Evolutionary conservation across 1,140 invertebrate species (phyloP).

Genomic region (Megalopta genalis): DNA sequence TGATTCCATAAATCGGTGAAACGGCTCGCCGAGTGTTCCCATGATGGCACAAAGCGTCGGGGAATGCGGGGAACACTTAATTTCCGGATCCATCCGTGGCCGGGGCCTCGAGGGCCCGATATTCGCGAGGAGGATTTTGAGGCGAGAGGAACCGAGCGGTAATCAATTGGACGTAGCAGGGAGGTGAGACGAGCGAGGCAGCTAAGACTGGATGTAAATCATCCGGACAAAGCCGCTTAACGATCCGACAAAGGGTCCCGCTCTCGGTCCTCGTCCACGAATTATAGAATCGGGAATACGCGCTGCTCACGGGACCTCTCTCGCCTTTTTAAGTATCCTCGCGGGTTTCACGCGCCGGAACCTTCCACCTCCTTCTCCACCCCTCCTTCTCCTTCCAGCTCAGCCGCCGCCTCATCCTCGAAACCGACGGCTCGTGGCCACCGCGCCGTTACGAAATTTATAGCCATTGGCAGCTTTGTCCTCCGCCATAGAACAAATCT

Average conservation of each 20-base stretch:
- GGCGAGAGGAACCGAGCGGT: conserved; percentile 60
- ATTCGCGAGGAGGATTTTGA: conserved; percentile 54
- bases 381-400: background rate
- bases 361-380: background rate
- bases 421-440: conserved; percentile 16
- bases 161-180: conserved; percentile 75
- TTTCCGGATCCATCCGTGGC: conserved; percentile 25
- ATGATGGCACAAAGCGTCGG: background rate
- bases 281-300: conserved; percentile 77
- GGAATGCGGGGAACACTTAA: background rate
- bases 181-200: conserved; percentile 59
- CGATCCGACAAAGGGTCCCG: conserved; percentile 77
- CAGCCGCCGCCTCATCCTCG: background rate
- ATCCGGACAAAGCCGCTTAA: conserved; percentile 79
- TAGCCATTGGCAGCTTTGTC: conserved; percentile 68
- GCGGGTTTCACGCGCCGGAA: conserved; percentile 20
- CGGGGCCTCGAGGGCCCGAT: conserved; percentile 1
- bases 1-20: background rate
- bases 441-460: conserved; percentile 64
- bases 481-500: conserved; percentile 60
- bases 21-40: background rate
- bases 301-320: conserved; percentile 44
- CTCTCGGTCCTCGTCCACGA: conserved; percentile 70
- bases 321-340: conserved; percentile 31
- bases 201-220: conserved; percentile 77